Conservation (phyloP, 1,140 invertebrate species). For the Carposina sasakii region DNA sequence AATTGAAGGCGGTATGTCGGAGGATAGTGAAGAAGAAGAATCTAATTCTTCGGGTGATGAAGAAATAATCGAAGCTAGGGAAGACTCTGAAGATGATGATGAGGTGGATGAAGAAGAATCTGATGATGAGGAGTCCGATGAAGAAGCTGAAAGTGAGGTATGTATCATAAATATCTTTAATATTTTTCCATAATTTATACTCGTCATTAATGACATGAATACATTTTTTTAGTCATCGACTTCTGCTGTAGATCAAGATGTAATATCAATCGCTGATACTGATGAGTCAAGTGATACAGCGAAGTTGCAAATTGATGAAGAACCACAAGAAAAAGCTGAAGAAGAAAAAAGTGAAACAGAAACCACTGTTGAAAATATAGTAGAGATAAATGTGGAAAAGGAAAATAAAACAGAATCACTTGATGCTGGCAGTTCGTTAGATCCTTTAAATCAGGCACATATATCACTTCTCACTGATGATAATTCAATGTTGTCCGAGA, state of each 20-base stretch:
- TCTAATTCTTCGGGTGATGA: slow-evolving; percentile 19
- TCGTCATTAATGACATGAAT: too few relatives aligned
- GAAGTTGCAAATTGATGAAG: slow-evolving; percentile 32
- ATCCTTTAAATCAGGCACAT: slow-evolving; percentile 41
- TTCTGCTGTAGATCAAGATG: slow-evolving; percentile 33
- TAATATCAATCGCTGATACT: slow-evolving; percentile 42
- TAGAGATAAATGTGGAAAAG: slow-evolving; percentile 5
- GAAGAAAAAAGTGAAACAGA: not conserved
- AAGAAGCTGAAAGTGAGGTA: slow-evolving; percentile 19
- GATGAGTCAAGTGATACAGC: slow-evolving; percentile 40
- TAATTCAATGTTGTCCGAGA: slow-evolving; percentile 41
- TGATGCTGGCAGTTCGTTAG: slow-evolving; percentile 20
- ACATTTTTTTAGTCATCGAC: slow-evolving; percentile 13
- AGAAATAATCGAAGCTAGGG: not conserved
- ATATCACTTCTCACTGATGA: slow-evolving; percentile 52
- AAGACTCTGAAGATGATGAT: slow-evolving; percentile 10
- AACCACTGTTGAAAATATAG: not conserved
- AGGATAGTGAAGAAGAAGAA: slow-evolving; percentile 25
- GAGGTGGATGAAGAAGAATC: slow-evolving; percentile 24
- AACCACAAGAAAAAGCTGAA: slow-evolving; percentile 9
- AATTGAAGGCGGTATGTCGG: slow-evolving; percentile 49
- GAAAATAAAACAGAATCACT: slow-evolving; percentile 5
- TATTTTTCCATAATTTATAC: too few relatives aligned
- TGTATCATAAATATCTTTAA: too few relatives aligned
- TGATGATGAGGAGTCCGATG: slow-evolving; percentile 26